These are phyloP conservation scores for Papilio dardanus DNA, from an alignment of 1,140 invertebrate species.

Conservation along the genomic window DNA sequence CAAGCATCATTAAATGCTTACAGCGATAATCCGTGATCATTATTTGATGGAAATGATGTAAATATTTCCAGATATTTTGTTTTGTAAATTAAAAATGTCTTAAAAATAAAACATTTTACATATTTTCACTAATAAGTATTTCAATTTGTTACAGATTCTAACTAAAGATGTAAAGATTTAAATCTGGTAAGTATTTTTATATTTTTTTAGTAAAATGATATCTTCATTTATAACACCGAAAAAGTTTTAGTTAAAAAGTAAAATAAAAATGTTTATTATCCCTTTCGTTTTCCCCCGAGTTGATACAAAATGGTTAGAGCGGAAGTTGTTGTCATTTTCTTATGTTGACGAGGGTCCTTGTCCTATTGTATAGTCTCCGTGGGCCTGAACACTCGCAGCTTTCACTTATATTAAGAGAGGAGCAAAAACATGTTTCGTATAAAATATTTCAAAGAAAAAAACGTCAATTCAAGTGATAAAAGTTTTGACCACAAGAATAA, in stretches of 20 bases:
- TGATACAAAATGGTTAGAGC: slow-evolving; percentile 31
- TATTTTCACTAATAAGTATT: neutral
- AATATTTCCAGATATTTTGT: too few species aligned
- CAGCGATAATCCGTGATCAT: too few species aligned
- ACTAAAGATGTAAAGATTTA: neutral
- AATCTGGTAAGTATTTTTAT: neutral
- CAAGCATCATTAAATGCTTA: too few species aligned
- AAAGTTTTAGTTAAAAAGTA: neutral
- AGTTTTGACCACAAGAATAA: neutral
- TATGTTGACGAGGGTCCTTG: slow-evolving; percentile 31
- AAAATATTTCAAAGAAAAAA: slow-evolving; percentile 2
- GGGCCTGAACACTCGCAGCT: slow-evolving; percentile 5
- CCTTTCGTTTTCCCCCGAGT: slow-evolving; percentile 27
- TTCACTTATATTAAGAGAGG: slow-evolving; percentile 15
- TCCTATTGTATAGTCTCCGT: slow-evolving; percentile 25
- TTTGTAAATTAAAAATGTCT: too few species aligned
- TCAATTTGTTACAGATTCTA: neutral
- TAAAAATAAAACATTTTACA: neutral
- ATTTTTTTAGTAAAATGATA: neutral
- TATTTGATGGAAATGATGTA: too few species aligned
- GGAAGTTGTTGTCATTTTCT: slow-evolving; percentile 39
- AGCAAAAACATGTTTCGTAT: slow-evolving; percentile 25
- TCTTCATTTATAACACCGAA: neutral
- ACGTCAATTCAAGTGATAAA: neutral
- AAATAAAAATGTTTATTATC: slow-evolving; percentile 4